Evolutionary conservation across 2,797 vertebrate species (phyloP), one percentile per base, ranked within the genome.

Genomic region (Sus cebifrons): DNA sequence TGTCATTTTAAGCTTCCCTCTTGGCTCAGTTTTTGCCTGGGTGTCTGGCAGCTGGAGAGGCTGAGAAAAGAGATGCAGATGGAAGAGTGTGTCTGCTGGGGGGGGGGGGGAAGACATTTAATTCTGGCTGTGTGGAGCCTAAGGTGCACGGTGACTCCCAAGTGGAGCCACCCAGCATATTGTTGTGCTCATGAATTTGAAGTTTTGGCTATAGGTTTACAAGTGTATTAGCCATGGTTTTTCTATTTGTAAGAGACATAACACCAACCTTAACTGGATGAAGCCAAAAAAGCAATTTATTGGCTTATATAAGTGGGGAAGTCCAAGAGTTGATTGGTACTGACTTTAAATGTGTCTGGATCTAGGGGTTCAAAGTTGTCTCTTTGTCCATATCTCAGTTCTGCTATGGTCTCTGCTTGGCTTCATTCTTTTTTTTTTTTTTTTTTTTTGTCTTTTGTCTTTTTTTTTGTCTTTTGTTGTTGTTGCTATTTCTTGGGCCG

Each of bases 1-100:
- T 84, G 74, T 86, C 62, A 75, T 91, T 95, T 94, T 70, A 89
- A 70, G 44, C 21, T 86, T 79, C 27, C 44, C 44, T 44, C 0
- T 93, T 89, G 79, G 56, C 15, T 15, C 54, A 58, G 23, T 27
- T n/a, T 70, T 91, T 27, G n/a, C 60, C 79, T 77, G 27, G 64
- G 60, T 78, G n/a, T 88, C 71, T 75, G 29, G 16, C 14, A 0
- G 32, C 70, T n/a, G 29, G 60, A 74, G 17, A 60, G 67, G 62
- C 25, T 74, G 54, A 44, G 44, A 40, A 79, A 73, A 75, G 65
- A 82, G 78, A 44, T 6, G n/a, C 1, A 17, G 77, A 16, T 36
- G 54, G 36, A 83, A 2, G 65, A 62, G 23, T 13, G 25, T 6
- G 49, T 15, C 10, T 7, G 23, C n/a, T 62, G 32, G 49, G 44